Base-by-base conservation (phyloP, 2,113 vertebrate species). In the Sebastes fasciatus region DNA sequence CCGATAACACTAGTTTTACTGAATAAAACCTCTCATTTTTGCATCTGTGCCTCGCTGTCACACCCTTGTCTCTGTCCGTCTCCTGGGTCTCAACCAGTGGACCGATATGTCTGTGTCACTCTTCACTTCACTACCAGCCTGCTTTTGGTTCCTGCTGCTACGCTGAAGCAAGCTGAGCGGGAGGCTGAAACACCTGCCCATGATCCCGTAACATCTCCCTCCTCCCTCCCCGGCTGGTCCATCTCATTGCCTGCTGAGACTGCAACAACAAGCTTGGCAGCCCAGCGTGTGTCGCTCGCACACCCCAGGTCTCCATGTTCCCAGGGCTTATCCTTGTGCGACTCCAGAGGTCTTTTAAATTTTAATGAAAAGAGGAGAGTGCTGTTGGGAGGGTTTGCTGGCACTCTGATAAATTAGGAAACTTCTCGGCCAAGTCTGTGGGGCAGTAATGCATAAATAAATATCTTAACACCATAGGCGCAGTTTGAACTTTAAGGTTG, bases 321-420 rank as follows among this genome's bases (percentile, higher is more conserved):
- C 69, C 84, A 76, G 73, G 70, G 70, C 58, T 79, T 34, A 75
- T 86, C 60, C 83, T 87, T 80, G 84, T 76, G 65, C 46, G 91
- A 90, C 80, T 70, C 55, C 49, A 78, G 61, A 86, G 79, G 48
- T 67, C 68, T 88, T 89, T 91, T 70, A 88, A 84, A 77, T 79
- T 80, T 84, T 85, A 82, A 93, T 88, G 85, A 82, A 84, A 82
- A 88, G 34, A 77, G 51, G 66, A n/a, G 45, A 43, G 43, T 66
- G 74, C 66, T 67, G 66, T 74, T 72, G 8, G 52, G 45, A 82
- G 77, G 77, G 23, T 73, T 77, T 78, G 69, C 60, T 60, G 48
- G 52, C 17, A 79, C 74, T 60, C 11, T 49, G 52, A 69, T 55
- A 45, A 71, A 76, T 54, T 34, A n/a, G n/a, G 26, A 77, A 17